Conservation (phyloP, 2,888 invertebrate genomes). For the Ischnus inquisitorius region DNA sequence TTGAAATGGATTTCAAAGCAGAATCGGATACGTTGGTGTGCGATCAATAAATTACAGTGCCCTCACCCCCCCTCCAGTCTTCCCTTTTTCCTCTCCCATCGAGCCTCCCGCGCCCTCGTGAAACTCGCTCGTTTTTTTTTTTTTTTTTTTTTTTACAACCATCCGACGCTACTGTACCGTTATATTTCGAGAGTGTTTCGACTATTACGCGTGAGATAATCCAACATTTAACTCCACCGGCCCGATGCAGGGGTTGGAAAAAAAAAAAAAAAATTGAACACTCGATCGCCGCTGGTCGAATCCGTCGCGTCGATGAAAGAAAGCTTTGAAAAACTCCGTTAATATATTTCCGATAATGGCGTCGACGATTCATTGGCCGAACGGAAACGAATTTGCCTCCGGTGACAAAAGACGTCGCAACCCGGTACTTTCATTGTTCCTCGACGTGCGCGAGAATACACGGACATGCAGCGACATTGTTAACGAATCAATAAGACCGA, state of each 20-base stretch:
- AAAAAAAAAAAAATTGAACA: conserved; percentile 6
- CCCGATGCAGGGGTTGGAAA: background rate
- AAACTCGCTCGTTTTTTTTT: conserved; percentile 27
- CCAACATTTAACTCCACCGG: conserved; percentile 22
- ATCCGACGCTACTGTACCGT: conserved; percentile 3
- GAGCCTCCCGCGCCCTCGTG: conserved; percentile 20
- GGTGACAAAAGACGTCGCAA: conserved; percentile 46
- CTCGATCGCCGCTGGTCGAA: background rate
- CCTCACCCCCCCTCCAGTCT: conserved; percentile 18
- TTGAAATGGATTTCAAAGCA: conserved; percentile 66
- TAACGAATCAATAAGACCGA: conserved; percentile 81
- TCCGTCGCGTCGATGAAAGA: background rate
- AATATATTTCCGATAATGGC: background rate
- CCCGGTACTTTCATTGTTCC: conserved; percentile 14
- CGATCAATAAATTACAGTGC: conserved; percentile 67
- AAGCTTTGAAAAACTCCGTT: conserved; percentile 1
- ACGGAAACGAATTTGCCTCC: conserved; percentile 23
- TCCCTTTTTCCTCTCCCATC: conserved; percentile 14
- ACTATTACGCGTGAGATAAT: conserved; percentile 48
- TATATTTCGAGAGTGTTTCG: conserved; percentile 45
- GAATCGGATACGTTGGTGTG: conserved; percentile 57
- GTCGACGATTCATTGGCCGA: background rate
- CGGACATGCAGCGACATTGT: conserved; percentile 73
- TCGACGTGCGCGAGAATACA: conserved; percentile 72
- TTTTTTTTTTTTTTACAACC: conserved; percentile 30